Base-by-base conservation (phyloP, 2,113 vertebrate species). In the Ploceus nigricollis region DNA sequence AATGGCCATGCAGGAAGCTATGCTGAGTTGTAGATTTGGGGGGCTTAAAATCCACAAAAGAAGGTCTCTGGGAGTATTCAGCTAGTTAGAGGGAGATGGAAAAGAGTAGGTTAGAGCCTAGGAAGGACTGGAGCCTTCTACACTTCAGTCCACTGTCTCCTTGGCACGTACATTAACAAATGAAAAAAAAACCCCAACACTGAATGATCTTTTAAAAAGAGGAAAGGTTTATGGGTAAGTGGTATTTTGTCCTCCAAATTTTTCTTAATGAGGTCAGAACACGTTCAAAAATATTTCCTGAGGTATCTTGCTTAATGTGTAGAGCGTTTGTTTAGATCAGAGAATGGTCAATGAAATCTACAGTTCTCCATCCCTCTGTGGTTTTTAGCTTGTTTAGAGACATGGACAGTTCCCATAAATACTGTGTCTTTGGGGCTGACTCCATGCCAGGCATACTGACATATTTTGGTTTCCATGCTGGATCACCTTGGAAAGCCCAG, bases 101-200 rank as follows among this genome's bases (percentile, higher is more conserved):
- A 78, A 94, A 70, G 10, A 44, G 33, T 20, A 10, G 2, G 5
- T 21, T n/a, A 64, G 28, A 51, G 18, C 39, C 81, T 60, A 47
- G 68, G 44, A 70, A 73, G 47, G 10, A 27, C 31, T 63, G 37
- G 16, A 72, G 6, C 47, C 18, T 70, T 72, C 51, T 11, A 1
- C 20, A 17, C 13, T 86, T 78, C 2, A 7, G 24, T 42, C n/a
- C 39, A 63, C 57, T 8, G 5, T 68, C 73, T 82, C 13, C 47
- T 93, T 65, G 58, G n/a, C 25, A 68, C 2, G 3, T 12, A 40
- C 5, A n/a, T 71, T 40, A 78, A 28, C 13, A 80, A 70, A 69
- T 71, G 1, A 0, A 3, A 21, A 53, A 58, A 51, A 37, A 33
- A 6, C 0, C 0, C 3, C 25, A 56, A 16, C 30, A 64, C 16